Evolutionary conservation across 2,797 vertebrate genomes (phyloP).

Genomic region (Anguilla pacifica): DNA sequence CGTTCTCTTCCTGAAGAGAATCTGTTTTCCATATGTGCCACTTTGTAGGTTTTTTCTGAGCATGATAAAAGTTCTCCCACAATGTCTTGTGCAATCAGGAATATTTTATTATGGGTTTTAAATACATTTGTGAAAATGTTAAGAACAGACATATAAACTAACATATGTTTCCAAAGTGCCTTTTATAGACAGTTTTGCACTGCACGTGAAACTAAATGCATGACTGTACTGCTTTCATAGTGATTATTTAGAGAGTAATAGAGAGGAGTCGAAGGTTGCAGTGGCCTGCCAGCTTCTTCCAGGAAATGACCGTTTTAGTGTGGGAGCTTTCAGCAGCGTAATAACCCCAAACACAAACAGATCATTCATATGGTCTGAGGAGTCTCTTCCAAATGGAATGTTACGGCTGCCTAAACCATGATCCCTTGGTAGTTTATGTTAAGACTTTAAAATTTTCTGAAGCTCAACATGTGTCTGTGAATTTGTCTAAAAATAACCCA

Average conservation of each 20-base stretch:
- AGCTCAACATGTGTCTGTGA: constrained; percentile 14
- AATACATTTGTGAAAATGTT: not conserved
- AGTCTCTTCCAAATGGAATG: constrained; percentile 15
- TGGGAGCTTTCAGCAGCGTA: constrained; percentile 35
- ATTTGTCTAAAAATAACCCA: constrained; percentile 8
- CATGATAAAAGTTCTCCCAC: constrained; percentile 2
- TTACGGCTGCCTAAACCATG: not conserved
- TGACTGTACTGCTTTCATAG: constrained; percentile 62
- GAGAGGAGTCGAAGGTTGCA: constrained; percentile 58
- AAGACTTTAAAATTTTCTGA: constrained; percentile 34
- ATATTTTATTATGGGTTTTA: not conserved
- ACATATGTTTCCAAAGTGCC: not conserved
- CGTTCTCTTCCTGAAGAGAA: not conserved
- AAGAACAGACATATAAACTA: constrained; percentile 11
- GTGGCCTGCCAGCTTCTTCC: constrained; percentile 38
- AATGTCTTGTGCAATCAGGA: not conserved
- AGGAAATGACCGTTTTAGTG: constrained; percentile 52
- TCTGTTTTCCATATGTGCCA: constrained; percentile 14
- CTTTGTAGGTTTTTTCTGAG: not conserved
- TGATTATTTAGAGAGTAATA: constrained; percentile 41
- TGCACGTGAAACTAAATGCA: constrained; percentile 17
- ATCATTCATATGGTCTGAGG: constrained; percentile 39
- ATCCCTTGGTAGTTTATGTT: constrained; percentile 1
- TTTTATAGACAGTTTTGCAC: not conserved
- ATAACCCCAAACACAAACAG: constrained; percentile 51